Evolutionary conservation across 2,113 vertebrate species (phyloP), one percentile per base, ranked within the genome.

Genomic region (Rhineura floridana): DNA sequence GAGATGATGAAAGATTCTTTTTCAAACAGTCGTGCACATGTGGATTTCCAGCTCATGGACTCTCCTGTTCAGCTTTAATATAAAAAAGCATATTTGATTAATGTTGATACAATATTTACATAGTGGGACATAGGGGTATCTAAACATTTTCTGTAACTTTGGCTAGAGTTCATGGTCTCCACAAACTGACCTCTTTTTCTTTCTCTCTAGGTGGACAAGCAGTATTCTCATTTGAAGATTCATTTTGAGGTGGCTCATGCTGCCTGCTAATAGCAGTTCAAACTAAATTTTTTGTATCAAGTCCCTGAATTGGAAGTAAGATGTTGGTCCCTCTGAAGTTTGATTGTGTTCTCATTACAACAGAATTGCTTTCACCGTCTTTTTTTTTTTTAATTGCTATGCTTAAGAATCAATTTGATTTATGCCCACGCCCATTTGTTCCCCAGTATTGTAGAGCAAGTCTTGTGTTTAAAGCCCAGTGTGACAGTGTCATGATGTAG

Each of bases 31-130:
- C 96, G 95, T 96, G 96, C 97, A 97, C 97, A 97, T 96, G 97
- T 97, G 97, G 96, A 97, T 97, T 97, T 97, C 96, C 95, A 97
- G 97, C 97, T 97, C 97, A 97, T 95, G 97, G 97, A 97, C 96
- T 97, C 96, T 97, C 94, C 97, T 94, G 96, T 96, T 96, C 96
- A 96, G 96, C 96, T 96, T 96, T 97, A 97, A 96, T 96, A 97
- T 96, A 89, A 94, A 96, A 95, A 96, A 95, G 95, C 91, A 96
- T 95, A 95, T 92, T 92, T 94, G 94, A 95, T 96, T 97, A 97
- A 96, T 97, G 96, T 96, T 79, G 90, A 96, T 89, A 95, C 94
- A 90, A 46, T 97, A 97, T 96, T 96, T 97, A 94, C 90, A 90
- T 96, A 97, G 92, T 96, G 96, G 95, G 96, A 94, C 88, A 81